These are phyloP conservation scores for Ptyas mucosa DNA, from an alignment of 2,113 vertebrate genomes.

Conservation along the genomic window DNA sequence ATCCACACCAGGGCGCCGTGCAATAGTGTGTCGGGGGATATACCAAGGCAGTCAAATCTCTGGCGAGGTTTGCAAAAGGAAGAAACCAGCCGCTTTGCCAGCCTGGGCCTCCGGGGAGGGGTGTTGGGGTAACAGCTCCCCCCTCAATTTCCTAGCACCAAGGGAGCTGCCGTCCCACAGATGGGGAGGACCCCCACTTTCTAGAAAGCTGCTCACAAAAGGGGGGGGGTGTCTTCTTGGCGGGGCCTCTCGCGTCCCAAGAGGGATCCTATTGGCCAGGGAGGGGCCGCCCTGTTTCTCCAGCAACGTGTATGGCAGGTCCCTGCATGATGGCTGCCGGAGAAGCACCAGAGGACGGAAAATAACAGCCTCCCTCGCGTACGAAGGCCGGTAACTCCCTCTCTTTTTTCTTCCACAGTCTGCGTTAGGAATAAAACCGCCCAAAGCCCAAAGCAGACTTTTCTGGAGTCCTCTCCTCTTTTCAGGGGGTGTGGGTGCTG, in stretches of 20 bases:
- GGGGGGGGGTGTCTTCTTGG: background rate
- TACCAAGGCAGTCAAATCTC: too few relatives aligned
- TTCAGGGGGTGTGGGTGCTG: conserved; percentile 78
- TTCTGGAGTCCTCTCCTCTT: conserved; percentile 80
- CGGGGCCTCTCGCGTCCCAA: background rate
- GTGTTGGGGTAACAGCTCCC: background rate
- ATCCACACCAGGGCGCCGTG: background rate
- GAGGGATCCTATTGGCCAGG: background rate
- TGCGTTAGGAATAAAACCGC: conserved; percentile 76
- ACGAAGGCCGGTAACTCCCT: conserved; percentile 75
- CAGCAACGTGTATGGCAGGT: background rate
- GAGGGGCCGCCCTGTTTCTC: background rate
- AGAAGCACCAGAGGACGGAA: background rate
- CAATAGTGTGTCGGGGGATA: background rate
- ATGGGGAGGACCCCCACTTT: background rate
- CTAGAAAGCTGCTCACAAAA: background rate
- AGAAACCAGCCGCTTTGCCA: background rate
- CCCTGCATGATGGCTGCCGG: background rate
- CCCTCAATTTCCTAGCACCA: background rate
- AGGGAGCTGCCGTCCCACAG: background rate
- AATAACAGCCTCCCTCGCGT: conserved; percentile 48
- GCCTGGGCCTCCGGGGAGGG: background rate
- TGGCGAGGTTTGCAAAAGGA: background rate
- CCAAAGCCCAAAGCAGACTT: conserved; percentile 60
- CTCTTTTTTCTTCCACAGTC: conserved; percentile 85